Percentiles rank a stretch among this genome's conserved stretches.
phyloP scores from a whole-genome alignment of 2,113 vertebrate species.

The Carlito syrichta region DNA sequence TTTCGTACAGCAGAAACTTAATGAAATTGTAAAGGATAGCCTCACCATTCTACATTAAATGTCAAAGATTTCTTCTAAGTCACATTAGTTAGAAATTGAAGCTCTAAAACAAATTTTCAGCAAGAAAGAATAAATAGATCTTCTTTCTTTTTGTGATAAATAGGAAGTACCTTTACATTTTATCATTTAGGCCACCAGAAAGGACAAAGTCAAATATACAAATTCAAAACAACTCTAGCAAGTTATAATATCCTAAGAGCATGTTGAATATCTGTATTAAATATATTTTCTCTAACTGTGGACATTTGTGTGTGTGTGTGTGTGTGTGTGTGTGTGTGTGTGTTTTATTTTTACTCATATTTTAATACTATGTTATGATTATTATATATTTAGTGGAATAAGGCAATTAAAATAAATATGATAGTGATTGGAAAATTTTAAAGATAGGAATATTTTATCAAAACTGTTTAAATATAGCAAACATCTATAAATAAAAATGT shows the following conservation, averaged over 20 bases:
- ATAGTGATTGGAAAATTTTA: not conserved
- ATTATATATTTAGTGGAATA: not conserved
- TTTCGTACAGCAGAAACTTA: not conserved
- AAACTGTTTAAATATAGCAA: not conserved
- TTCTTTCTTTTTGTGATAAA: not conserved
- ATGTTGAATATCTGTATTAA: not conserved
- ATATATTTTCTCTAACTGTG: not conserved
- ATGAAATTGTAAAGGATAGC: not conserved
- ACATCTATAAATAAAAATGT: not conserved
- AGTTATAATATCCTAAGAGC: not conserved
- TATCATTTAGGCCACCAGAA: not conserved
- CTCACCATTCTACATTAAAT: not conserved
- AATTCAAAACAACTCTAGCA: not conserved
- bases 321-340: not conserved
- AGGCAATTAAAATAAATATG: not conserved
- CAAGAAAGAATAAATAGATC: not conserved
- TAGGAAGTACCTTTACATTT: not conserved
- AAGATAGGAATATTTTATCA: not conserved
- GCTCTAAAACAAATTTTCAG: not conserved
- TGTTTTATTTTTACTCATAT: not conserved
- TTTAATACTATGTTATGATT: not conserved
- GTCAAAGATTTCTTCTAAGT: not conserved
- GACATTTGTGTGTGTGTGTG: not conserved
- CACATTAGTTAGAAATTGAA: not conserved
- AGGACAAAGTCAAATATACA: not conserved